Evolutionary conservation across 2,113 vertebrate species (phyloP).

Genomic region (Gymnobelideus leadbeateri): DNA sequence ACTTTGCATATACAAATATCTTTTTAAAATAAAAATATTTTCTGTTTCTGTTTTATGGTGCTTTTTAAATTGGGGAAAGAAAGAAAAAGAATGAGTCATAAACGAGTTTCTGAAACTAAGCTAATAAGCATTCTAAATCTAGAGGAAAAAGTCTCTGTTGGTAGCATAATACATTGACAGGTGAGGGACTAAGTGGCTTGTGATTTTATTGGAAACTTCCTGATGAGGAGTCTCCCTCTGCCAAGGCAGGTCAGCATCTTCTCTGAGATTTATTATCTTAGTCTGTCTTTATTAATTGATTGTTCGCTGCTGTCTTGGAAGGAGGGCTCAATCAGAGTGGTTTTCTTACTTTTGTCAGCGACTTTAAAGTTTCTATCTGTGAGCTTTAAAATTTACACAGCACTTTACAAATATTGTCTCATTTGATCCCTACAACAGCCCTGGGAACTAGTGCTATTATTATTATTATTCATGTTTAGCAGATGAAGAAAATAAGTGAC

Average conservation of each 20-base stretch:
- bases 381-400: not conserved
- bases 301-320: not conserved
- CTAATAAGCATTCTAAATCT: slow-evolving; percentile 46
- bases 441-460: not conserved
- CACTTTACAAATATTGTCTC: not conserved
- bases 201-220: not conserved
- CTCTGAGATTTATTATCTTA: not conserved
- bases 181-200: not conserved
- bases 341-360: not conserved
- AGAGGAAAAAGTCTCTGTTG: slow-evolving; percentile 24
- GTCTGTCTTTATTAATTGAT: not conserved
- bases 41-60: not conserved
- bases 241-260: not conserved
- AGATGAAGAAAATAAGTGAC: not conserved
- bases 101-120: slow-evolving; percentile 15
- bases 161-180: not conserved
- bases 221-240: not conserved
- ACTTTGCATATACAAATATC: not conserved
- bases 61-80: slow-evolving; percentile 52
- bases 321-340: not conserved
- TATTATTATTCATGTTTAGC: not conserved
- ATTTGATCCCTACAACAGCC: not conserved
- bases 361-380: not conserved
- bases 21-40: slow-evolving; percentile 5
- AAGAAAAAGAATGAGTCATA: slow-evolving; percentile 45